Percentiles rank a stretch among this genome's conserved stretches.
These are phyloP conservation scores for Xenopus laevis DNA, from an alignment of 2,113 vertebrate species.

Conservation along the genomic window DNA sequence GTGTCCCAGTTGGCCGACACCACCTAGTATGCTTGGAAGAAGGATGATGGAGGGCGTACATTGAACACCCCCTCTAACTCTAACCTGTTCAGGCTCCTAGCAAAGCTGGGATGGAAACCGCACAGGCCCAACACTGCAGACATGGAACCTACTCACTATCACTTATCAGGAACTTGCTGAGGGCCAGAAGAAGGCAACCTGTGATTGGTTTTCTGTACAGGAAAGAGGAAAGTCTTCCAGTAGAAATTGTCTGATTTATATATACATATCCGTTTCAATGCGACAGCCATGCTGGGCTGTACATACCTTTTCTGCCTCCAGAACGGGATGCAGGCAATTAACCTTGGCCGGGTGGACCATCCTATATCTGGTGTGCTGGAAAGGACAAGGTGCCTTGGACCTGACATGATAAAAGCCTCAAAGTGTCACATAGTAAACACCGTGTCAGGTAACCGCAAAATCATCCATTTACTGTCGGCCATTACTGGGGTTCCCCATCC, in stretches of 20 bases:
- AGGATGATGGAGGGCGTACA: too few species aligned
- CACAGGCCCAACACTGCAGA: too few species aligned
- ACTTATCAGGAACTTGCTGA: too few species aligned
- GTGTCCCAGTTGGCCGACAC: too few species aligned
- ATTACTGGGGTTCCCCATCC: not conserved
- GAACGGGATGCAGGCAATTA: not conserved
- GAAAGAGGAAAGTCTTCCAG: slow-evolving; percentile 34
- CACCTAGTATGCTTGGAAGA: too few species aligned
- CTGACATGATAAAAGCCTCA: slow-evolving; percentile 45
- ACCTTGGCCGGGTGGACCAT: not conserved
- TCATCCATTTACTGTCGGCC: slow-evolving; percentile 15
- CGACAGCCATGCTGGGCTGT: not conserved
- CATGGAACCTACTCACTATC: too few species aligned
- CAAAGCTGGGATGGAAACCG: not conserved
- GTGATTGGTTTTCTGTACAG: not conserved
- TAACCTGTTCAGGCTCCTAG: not conserved
- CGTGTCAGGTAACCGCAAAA: slow-evolving; percentile 35
- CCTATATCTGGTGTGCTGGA: slow-evolving; percentile 16
- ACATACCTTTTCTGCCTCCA: slow-evolving; percentile 1
- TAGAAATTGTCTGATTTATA: slow-evolving; percentile 6
- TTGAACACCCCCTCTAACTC: too few species aligned
- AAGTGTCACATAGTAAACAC: slow-evolving; percentile 27
- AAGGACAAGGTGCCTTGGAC: slow-evolving; percentile 40
- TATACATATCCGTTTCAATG: not conserved
- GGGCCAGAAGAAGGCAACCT: too few species aligned